Base-by-base conservation (phyloP, 1,140 invertebrate genomes). In the Solenopsis fugax region DNA sequence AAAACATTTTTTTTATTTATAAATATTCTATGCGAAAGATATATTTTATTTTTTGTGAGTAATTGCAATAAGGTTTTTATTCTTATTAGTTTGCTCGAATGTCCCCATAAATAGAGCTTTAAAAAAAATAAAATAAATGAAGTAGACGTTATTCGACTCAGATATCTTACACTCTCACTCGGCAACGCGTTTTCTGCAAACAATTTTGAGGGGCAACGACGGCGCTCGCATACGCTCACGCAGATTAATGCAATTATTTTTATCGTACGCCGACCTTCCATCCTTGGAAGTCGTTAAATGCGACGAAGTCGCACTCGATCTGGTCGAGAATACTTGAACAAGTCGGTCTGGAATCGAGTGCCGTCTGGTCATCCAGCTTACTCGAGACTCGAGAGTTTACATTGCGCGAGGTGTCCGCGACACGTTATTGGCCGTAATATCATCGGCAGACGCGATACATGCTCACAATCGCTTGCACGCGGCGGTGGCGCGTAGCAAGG, bases 311-410 rank as follows among this genome's bases (percentile, higher is more conserved):
- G 60, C 85, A 80, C 77, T 80, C 62, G 75, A 86, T 86, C 85
- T 65, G 56, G 48, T 87, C 62, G 69, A 87, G 81, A 45, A 85
- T 85, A 67, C 80, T 87, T 73, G 48, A 85, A 67, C 86, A 67
- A 87, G 86, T 84, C 69, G 54, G 80, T 87, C 86, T 87, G 81
- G 58, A 56, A 75, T 85, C 65, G 81, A 87, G 86, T 87, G 86
- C 69, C 64, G 86, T 87, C 86, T 87, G 86, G 81, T 87, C 81
- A 77, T 75, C 81, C 86, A 87, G 56, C 86, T 87, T 85, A 87
- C 86, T 87, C 80, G 48, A 82, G 85, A 65, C 86, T 85, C 48
- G 64, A 77, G 81, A 50, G 86, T 87, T 85, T 87, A 87, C 86
- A 87, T 85, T 86, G 86, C 86, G 60, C 86, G 67, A 87, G 50